phyloP scores from a whole-genome alignment of 2,113 vertebrate genomes.

The Saccopteryx bilineata region DNA sequence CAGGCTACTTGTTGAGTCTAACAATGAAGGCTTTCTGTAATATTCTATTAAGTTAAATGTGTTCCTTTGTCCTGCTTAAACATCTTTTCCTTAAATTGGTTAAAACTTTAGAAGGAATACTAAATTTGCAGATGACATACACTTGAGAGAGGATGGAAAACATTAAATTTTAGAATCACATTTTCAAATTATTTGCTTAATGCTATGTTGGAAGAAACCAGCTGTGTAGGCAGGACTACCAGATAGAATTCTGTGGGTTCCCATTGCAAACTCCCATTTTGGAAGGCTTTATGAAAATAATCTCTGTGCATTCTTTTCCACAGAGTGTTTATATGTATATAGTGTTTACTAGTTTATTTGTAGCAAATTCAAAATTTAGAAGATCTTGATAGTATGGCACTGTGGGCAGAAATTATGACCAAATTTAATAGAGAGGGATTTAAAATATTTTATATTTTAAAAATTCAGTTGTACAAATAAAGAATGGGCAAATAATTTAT shows the following conservation, averaged over 20 bases:
- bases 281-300: background rate
- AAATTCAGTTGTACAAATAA: background rate
- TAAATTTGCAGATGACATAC: background rate
- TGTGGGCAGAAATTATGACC: background rate
- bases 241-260: background rate
- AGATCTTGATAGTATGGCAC: background rate
- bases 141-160: conserved; percentile 14
- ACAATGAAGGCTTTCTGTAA: background rate
- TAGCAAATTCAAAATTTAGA: background rate
- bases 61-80: background rate
- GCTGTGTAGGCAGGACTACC: background rate
- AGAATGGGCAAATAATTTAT: background rate
- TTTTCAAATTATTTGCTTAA: conserved; percentile 26
- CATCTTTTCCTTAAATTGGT: background rate
- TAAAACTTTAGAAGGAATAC: background rate
- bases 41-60: background rate
- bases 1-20: background rate
- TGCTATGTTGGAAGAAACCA: background rate
- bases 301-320: background rate
- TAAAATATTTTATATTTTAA: conserved; percentile 14
- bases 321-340: background rate
- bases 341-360: background rate
- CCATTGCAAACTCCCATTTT: background rate
- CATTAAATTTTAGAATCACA: background rate
- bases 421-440: background rate